Base-by-base conservation (phyloP, 2,888 invertebrate genomes). In the Parnassius smintheus region DNA sequence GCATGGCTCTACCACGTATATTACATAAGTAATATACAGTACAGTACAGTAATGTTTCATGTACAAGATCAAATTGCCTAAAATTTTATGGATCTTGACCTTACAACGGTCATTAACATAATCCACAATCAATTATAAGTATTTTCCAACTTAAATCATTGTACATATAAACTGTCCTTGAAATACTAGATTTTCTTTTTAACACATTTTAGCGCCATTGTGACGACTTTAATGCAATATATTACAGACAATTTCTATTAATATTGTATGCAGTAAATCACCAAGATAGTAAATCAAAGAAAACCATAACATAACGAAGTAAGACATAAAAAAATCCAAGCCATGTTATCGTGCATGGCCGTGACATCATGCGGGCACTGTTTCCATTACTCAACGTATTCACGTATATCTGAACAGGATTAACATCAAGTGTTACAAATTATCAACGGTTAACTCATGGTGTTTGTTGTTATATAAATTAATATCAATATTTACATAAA, bases 301-400 rank as follows among this genome's bases (percentile, higher is more conserved):
- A 63, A 64, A 62, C 53, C 57, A 59, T 63, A 49, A 64, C 61
- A 62, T 53, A 49, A 61, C 41, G 56, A 56, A 45, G 49, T 49
- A 49, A 13, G 61, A 60, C 48, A 59, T 66, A 76, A 80, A 77
- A 80, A 75, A 73, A 70, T 46, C 44, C 72, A 18, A 74, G 74
- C 61, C 75, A 73, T 74, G 76, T 81, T 83, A 83, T 81, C 78
- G 78, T 66, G 70, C 78, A 75, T 80, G 81, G 78, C 85, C 83
- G 75, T 82, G 83, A 84, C 82, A 83, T 75, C 65, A 76, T 77
- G 78, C 75, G 77, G 76, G 75, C 66, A 60, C 61, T 65, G 80
- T 80, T 72, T 82, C 82, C 83, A 85, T 76, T 82, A 72, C 71
- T 65, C 65, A 55, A 63, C 66, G 64, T 53, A 52, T 53, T 54